Evolutionary conservation across 2,888 invertebrate genomes (phyloP), one percentile per base, ranked within the genome.

Genomic region (Blera fallax): DNA sequence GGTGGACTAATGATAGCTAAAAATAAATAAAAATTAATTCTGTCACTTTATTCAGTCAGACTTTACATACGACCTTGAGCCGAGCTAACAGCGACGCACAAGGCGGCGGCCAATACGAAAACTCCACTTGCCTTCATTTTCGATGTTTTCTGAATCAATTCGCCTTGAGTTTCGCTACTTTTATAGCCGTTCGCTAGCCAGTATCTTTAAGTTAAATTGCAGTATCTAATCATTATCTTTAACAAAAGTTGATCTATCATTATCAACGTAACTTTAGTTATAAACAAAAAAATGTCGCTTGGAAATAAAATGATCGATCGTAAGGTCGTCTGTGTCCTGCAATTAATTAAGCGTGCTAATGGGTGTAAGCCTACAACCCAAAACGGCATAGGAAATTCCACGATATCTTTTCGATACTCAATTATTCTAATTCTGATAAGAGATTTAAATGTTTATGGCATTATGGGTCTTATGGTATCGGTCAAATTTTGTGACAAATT

Each of bases 111-210:
- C 4, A 50, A 16, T 37, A 72, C n/a, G 2, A 72, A 11, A 37
- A 50, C 50, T 27, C 24, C 50, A 37, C 37, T 37, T 27, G 34
- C 14, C 37, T 60, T 54, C 69, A 60, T 72, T 60, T 50, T 45
- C 37, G 58, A 11, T 54, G 11, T 29, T 16, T 45, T 70, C 34
- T 70, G 48, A 58, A 24, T 29, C 8, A 14, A 1, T 24, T 43
- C 7, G 3, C 14, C 34, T 21, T 29, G 1, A 0, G 27, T 16
- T 4, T 34, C 10, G 16, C 14, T 24, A 14, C 70, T 58, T 70
- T 70, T 70, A 70, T 70, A 70, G 21, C 14, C 10, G 3, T 8
- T 14, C 2, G 32, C 0, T 14, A 18, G 54, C 10, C 6, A 14
- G 16, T 52, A 52, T 48, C 52, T 29, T 8, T 8, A 14, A 0